Conservation (phyloP, 2,113 vertebrate genomes). For the Tricholaema leucomelas region DNA sequence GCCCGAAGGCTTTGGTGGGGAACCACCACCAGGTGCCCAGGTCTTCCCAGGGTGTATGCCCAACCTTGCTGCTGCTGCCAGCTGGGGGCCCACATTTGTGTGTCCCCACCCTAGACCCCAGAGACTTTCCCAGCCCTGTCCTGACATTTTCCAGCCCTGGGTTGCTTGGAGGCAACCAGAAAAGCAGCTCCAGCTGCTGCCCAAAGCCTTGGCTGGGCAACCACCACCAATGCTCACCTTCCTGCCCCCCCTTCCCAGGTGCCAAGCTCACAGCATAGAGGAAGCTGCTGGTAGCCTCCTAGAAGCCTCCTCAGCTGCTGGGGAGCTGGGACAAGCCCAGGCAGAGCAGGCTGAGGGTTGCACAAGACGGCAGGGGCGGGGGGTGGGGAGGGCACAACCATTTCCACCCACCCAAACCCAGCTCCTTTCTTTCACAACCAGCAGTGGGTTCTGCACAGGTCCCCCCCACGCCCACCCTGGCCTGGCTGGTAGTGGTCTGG, state of each 20-base stretch:
- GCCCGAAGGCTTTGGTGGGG: neutral
- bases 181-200: too few relatives aligned
- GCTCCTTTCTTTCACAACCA: constrained; percentile 8
- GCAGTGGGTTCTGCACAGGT: neutral
- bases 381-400: neutral
- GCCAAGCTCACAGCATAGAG: too few relatives aligned
- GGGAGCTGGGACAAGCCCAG: neutral
- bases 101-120: too few relatives aligned
- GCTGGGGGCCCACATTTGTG: too few relatives aligned
- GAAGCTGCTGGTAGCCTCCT: neutral
- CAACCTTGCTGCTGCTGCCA: too few relatives aligned
- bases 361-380: neutral
- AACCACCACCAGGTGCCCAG: neutral
- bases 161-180: too few relatives aligned
- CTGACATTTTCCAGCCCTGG: too few relatives aligned
- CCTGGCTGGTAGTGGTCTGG: neutral
- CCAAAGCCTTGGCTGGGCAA: too few relatives aligned
- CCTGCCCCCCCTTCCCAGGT: neutral
- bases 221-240: rapidly evolving
- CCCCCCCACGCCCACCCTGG: neutral
- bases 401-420: neutral
- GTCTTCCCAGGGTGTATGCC: too few relatives aligned
- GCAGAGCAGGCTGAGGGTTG: neutral
- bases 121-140: too few relatives aligned
- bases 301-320: neutral